A percentile compares a stretch with the other conserved stretches of the same genome.
Evolutionary conservation across 2,888 invertebrate genomes (phyloP).

Genomic region (Rhaphigaster nebulosa): DNA sequence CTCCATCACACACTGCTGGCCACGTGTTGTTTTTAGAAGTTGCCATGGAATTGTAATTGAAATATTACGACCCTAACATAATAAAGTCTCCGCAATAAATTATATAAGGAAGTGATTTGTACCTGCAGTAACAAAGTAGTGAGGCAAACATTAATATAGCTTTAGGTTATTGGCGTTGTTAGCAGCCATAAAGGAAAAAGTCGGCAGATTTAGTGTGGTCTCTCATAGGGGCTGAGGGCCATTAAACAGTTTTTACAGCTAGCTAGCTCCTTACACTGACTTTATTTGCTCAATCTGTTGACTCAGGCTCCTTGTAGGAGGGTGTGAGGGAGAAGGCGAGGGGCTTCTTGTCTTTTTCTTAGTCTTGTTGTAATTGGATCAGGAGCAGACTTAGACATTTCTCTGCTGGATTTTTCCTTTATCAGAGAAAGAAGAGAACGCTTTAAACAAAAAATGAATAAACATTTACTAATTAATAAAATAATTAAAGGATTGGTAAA

Average conservation of each 20-base stretch:
- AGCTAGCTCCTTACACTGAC: conserved; percentile 22
- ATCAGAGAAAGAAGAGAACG: background rate
- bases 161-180: conserved; percentile 30
- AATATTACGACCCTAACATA: background rate
- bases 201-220: conserved; percentile 22
- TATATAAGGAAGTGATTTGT: conserved; percentile 35
- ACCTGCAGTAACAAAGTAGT: conserved; percentile 31
- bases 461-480: background rate
- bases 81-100: background rate
- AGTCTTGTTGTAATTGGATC: conserved; percentile 38
- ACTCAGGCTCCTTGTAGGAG: background rate
- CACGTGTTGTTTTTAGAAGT: background rate
- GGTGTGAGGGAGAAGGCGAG: background rate
- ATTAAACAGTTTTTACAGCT: conserved; percentile 53
- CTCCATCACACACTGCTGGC: background rate
- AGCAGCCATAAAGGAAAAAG: conserved; percentile 38
- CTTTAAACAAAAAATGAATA: background rate
- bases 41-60: background rate
- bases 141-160: conserved; percentile 1
- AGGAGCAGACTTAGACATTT: background rate
- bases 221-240: conserved; percentile 39
- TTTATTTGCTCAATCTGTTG: conserved; percentile 50
- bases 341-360: background rate
- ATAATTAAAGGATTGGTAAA: too few species aligned
- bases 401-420: background rate